Evolutionary conservation across 2,888 invertebrate genomes (phyloP).

Genomic region (Drosophila kuntzei): DNA sequence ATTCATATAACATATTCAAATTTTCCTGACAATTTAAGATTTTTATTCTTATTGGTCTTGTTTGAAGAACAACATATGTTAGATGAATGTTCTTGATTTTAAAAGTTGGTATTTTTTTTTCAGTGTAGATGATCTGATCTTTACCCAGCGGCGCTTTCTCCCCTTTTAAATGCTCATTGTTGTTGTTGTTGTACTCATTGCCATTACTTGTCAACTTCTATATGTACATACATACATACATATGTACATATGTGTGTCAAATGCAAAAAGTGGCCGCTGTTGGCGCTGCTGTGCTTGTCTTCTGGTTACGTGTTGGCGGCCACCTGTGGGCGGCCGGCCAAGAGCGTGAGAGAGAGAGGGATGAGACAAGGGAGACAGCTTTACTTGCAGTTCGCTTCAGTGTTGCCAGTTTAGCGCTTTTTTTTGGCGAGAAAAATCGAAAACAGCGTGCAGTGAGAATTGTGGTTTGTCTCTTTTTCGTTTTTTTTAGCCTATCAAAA

Average conservation of each 20-base stretch:
- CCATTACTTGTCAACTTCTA: constrained; percentile 10
- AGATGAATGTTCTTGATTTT: too few relatives aligned
- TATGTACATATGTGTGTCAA: constrained; percentile 11
- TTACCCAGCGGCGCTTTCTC: constrained; percentile 35
- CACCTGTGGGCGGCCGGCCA: constrained; percentile 52
- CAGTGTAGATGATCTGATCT: constrained; percentile 40
- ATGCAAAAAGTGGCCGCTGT: constrained; percentile 25
- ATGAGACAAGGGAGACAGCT: not conserved
- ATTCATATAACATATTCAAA: too few relatives aligned
- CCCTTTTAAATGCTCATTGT: not conserved
- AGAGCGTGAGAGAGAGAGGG: not conserved
- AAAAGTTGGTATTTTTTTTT: too few relatives aligned
- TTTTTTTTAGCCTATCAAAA: too few relatives aligned
- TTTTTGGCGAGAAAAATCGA: too few relatives aligned
- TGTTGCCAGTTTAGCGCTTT: not conserved
- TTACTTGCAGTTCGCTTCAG: not conserved
- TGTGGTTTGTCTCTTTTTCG: too few relatives aligned
- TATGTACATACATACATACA: too few relatives aligned
- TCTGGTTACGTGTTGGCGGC: constrained; percentile 53
- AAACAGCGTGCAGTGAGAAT: too few relatives aligned
- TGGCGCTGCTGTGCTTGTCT: constrained; percentile 27
- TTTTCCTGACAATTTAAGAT: too few relatives aligned
- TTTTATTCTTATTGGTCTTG: too few relatives aligned
- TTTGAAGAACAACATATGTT: too few relatives aligned
- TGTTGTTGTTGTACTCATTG: constrained; percentile 10